Base-by-base conservation (phyloP, 2,113 vertebrate genomes). In the Gymnorhina tibicen region DNA sequence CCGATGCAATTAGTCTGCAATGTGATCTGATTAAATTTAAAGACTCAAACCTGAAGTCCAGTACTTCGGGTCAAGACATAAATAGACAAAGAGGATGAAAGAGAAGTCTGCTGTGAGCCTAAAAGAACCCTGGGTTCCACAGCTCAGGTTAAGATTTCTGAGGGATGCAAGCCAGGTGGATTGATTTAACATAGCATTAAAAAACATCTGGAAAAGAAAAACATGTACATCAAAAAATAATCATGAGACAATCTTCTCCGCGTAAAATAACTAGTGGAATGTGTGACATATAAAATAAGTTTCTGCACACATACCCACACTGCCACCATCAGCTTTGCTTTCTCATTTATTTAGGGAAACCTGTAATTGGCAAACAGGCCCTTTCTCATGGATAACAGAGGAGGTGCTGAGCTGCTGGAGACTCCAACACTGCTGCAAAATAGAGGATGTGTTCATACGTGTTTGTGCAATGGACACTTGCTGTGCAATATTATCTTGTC, bases 401-500 rank as follows among this genome's bases (percentile, higher is more conserved):
- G 79, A 94, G 87, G 74, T 92, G 81, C 81, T 83, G 86, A 94
- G 58, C 88, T 73, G 74, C 87, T 78, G 91, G 63, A 87, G 80
- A 75, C 75, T 76, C 66, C 10, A 7, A 63, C 68, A 32, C 58
- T 44, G 69, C 84, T 85, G 78, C 84, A 96, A 85, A 95, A 83
- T 8, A 73, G 74, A 79, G 55, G 56, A 47, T 76, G 58, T 74
- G 81, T 73, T 96, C 91, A 60, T 76, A 67, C 47, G 19, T 73
- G 75, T 91, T 87, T 87, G 70, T 82, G 87, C 79, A 84, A 83
- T 26, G 73, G 92, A 66, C 64, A 88, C 91, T 93, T n/a, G 58
- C 94, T 96, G 93, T 90, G 86, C 86, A 55, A 77, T 93, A 94
- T 92, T 94, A 95, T 93, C 87, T 96, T 96, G 94, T 95, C 95